Evolutionary conservation across 2,888 invertebrate species (phyloP), one percentile per base, ranked within the genome.

Genomic region (Philereme transversata): DNA sequence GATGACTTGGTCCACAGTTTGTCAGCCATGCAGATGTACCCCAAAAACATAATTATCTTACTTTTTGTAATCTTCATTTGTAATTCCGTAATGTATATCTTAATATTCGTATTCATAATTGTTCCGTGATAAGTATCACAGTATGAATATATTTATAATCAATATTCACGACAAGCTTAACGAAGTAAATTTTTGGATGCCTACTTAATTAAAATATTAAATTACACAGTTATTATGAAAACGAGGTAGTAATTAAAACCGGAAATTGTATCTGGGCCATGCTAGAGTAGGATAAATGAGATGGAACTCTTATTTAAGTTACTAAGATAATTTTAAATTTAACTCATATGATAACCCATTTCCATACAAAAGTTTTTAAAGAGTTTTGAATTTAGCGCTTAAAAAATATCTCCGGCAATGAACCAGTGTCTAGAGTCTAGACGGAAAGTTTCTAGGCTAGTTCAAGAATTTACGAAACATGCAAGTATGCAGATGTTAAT

Each of bases 401-500:
- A 38, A 41, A 47, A 41, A 51, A 47, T 46, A 51, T 22, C 6
- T 51, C 4, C 11, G 10, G 41, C 9, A 22, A 33, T 51, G 49
- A 51, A 55, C 47, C 50, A 46, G 44, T 8, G 52, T 63, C 66
- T 61, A 61, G 56, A 65, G 52, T 63, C 66, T 61, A 61, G 56
- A 65, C 69, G 60, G 60, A 59, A 64, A 72, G 70, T 71, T 80
- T 79, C 75, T 78, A 78, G 78, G 74, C 47, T 77, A 80, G 77
- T 71, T 79, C 82, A 84, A 82, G 81, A 81, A n/a, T 83, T 84
- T 81, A 76, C 75, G 77, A 76, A 80, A 75, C 75, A 77, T 74
- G 74, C 78, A 81, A 80, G 82, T 86, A 87, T 87, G 87, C 83
- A 83, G 87, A 87, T 87, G 87, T 87, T 88, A 88, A 89, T 88